Evolutionary conservation across 2,797 vertebrate genomes (phyloP), one percentile per base, ranked within the genome.

Genomic region (Lutjanus campechanus): DNA sequence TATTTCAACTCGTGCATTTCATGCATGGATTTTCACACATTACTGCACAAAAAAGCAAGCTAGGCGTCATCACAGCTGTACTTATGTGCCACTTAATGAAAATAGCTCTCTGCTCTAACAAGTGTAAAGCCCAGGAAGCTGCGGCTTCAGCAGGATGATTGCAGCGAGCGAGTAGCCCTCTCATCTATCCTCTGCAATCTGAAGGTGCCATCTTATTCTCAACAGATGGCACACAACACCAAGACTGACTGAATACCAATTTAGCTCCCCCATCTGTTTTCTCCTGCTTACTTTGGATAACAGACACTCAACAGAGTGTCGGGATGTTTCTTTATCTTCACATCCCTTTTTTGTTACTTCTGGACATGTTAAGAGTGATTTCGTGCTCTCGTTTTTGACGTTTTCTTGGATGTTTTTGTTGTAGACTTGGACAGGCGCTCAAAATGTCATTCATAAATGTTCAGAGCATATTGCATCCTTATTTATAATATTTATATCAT

Each of bases 181-280:
- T 93, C 84, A 87, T 92, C 81, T 91, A 83, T 91, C 84, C 79
- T 80, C 63, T 67, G 87, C 82, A 90, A 87, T 93, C 87, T 93
- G 79, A 91, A 83, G 89, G 86, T 88, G 80, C 70, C 77, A 76
- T 90, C 84, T 88, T 74, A 86, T 88, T 85, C 86, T 91, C 89
- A 90, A 88, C 94, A 95, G 93, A 94, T 95, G 93, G 93, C 90
- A 84, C 84, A 91, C 85, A 92, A 92, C 85, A 81, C 71, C 80
- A 86, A 90, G 85, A 90, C 85, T 86, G 86, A 91, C 80, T 89
- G 92, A 90, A 94, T 92, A 92, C 89, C 89, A 93, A 92, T 94
- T 89, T 88, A 89, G 85, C 76, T 83, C 47, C 76, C 73, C 92
- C 94, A 93, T 94, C 93, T 95, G 93, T 93, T 93, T 92, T 85